Evolutionary conservation across 2,113 vertebrate genomes (phyloP).

Genomic region (Pelmatolapia mariae): DNA sequence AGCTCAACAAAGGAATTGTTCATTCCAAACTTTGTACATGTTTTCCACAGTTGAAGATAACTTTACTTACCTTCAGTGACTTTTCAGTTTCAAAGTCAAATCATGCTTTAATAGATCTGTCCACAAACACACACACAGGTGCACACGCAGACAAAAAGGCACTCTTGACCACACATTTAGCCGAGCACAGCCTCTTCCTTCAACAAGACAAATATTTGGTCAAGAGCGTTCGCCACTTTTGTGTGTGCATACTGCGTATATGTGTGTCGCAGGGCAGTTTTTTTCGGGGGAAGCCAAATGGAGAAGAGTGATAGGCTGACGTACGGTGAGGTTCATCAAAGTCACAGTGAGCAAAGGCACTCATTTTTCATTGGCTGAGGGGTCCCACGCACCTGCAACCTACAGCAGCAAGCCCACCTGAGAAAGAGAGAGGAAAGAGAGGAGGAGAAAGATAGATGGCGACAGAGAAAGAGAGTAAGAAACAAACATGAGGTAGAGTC

Average conservation of each 20-base stretch:
- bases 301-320: slow-evolving; percentile 97
- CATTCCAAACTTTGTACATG: background rate
- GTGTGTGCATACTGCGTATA: slow-evolving; percentile 48
- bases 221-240: slow-evolving; percentile 1
- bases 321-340: slow-evolving; percentile 94
- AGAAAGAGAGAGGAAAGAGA: background rate
- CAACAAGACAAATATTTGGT: slow-evolving; percentile 94
- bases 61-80: background rate
- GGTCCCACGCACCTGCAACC: slow-evolving; percentile 82
- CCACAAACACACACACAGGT: background rate
- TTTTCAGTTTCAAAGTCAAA: slow-evolving; percentile 3
- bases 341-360: slow-evolving; percentile 84
- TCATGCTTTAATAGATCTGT: background rate
- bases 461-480: slow-evolving; percentile 26
- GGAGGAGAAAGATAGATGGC: background rate
- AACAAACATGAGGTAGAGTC: slow-evolving; percentile 25
- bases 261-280: slow-evolving; percentile 53
- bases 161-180: slow-evolving; percentile 68
- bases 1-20: background rate
- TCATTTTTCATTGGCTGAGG: slow-evolving; percentile 98
- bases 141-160: background rate
- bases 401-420: slow-evolving; percentile 74
- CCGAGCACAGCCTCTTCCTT: slow-evolving; percentile 84
- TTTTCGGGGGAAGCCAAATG: slow-evolving; percentile 89
- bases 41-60: background rate